Conservation (phyloP, 2,113 vertebrate species). For the Phylloscopus whistleri region DNA sequence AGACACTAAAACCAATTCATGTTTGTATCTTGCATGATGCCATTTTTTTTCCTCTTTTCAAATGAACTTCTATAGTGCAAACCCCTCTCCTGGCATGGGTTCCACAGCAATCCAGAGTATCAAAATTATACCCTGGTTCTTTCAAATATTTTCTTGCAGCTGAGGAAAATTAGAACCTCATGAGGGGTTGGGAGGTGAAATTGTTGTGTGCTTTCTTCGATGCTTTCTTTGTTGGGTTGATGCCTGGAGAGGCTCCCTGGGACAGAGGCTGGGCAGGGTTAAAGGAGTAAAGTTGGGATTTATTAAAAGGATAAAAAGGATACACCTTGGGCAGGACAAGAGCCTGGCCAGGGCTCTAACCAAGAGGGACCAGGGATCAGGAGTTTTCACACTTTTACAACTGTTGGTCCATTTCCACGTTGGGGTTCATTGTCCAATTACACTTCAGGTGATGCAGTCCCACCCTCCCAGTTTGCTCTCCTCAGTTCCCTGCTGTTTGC, state of each 20-base stretch:
- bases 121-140: background rate
- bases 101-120: background rate
- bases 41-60: background rate
- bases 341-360: too few relatives aligned
- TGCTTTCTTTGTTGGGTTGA: background rate
- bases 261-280: too few relatives aligned
- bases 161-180: background rate
- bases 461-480: too few relatives aligned
- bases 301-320: too few relatives aligned
- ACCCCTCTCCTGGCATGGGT: background rate
- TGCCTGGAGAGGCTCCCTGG: background rate
- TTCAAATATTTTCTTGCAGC: background rate
- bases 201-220: accelerated
- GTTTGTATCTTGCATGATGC: background rate
- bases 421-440: too few relatives aligned
- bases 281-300: too few relatives aligned
- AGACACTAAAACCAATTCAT: background rate
- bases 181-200: background rate
- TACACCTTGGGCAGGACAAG: too few relatives aligned
- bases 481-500: too few relatives aligned
- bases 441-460: too few relatives aligned
- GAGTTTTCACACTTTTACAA: too few relatives aligned
- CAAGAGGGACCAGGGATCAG: too few relatives aligned
- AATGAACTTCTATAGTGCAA: background rate
- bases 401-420: too few relatives aligned